Evolutionary conservation across 1,140 invertebrate genomes (phyloP).

Genomic region (Onthophagus taurus): DNA sequence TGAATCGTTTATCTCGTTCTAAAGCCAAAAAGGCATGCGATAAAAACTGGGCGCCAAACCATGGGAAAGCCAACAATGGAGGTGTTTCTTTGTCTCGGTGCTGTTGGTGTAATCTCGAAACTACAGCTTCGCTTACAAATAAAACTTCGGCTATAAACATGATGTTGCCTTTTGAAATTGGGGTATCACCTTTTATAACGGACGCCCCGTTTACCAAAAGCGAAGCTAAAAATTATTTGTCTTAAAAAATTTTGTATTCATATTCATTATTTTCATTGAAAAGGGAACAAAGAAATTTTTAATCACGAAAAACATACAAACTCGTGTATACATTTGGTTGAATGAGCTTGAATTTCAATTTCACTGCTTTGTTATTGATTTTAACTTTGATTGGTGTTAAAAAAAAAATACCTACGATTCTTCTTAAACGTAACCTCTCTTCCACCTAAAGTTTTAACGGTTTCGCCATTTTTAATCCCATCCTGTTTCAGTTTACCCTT

Average conservation of each 20-base stretch:
- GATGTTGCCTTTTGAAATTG: slow-evolving; percentile 48
- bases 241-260: too few species aligned
- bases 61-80: slow-evolving; percentile 51
- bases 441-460: slow-evolving; percentile 46
- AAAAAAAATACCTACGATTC: slow-evolving; percentile 41
- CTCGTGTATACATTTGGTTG: too few species aligned
- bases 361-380: neutral
- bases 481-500: slow-evolving; percentile 47
- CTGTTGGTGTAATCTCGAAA: slow-evolving; percentile 48
- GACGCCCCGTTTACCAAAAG: slow-evolving; percentile 47
- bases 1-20: slow-evolving; percentile 44
- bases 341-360: neutral
- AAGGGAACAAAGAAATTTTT: too few species aligned
- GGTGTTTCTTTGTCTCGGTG: slow-evolving; percentile 53
- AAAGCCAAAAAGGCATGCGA: slow-evolving; percentile 51
- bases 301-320: too few species aligned
- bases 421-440: slow-evolving; percentile 45
- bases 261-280: too few species aligned
- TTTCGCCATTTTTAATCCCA: slow-evolving; percentile 43
- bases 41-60: slow-evolving; percentile 52
- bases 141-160: slow-evolving; percentile 51
- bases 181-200: slow-evolving; percentile 48
- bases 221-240: slow-evolving; percentile 32
- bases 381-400: too few species aligned
- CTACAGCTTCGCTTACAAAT: slow-evolving; percentile 49